Evolutionary conservation across 2,113 vertebrate genomes (phyloP).

Genomic region (Serilophus lunatus): DNA sequence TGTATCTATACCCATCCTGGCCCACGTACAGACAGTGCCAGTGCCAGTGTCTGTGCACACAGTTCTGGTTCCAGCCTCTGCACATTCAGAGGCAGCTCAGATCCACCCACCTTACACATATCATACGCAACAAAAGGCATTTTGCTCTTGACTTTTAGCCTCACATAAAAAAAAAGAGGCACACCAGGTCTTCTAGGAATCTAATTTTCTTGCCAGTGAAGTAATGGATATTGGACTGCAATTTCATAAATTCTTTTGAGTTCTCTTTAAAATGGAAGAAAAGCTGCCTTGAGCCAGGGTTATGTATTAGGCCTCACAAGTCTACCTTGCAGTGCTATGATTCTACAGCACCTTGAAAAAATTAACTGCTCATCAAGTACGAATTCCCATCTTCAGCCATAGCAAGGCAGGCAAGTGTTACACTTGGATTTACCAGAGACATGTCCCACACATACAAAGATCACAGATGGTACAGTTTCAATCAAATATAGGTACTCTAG

Average conservation of each 20-base stretch:
- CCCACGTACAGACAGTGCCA: neutral
- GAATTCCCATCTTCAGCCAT: neutral
- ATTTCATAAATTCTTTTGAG: neutral
- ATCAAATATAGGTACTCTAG: neutral
- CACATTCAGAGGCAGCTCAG: neutral
- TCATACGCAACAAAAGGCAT: accelerated
- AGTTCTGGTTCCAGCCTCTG: neutral
- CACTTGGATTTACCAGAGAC: neutral
- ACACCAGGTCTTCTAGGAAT: neutral
- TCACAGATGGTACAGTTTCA: neutral
- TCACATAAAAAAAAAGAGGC: neutral
- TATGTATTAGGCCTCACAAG: neutral
- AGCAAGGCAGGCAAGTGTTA: neutral
- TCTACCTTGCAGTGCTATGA: neutral
- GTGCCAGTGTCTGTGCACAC: neutral
- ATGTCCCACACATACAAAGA: neutral
- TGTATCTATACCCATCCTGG: neutral
- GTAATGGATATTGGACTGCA: neutral
- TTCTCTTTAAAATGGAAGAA: neutral
- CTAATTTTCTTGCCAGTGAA: neutral
- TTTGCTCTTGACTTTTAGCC: neutral
- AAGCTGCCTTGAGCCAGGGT: neutral
- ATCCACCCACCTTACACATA: neutral
- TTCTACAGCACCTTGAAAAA: neutral
- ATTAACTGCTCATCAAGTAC: neutral